Conservation (phyloP, 1,140 invertebrate species). For the Kradibia gibbosae region DNA sequence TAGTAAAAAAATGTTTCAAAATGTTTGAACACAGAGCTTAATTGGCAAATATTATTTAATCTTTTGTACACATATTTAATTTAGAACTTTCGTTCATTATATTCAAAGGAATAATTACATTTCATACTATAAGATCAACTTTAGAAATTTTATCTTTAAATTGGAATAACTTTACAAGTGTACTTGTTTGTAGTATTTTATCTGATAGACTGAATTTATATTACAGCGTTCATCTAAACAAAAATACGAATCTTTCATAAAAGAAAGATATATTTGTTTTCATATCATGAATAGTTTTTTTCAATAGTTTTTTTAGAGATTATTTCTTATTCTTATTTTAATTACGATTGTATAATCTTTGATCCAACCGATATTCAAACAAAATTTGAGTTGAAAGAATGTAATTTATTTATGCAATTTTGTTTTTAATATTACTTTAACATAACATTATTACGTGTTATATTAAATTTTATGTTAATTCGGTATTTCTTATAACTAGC, state of each 20-base stretch:
- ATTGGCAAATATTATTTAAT: neutral
- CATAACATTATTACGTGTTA: too few species aligned
- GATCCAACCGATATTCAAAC: too few species aligned
- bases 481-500: too few species aligned
- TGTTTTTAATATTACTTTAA: too few species aligned
- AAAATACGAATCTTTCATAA: neutral
- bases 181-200: neutral
- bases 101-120: neutral
- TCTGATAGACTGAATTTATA: neutral
- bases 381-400: too few species aligned
- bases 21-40: neutral
- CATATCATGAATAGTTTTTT: neutral
- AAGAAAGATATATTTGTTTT: neutral
- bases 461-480: too few species aligned
- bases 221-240: neutral
- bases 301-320: too few species aligned
- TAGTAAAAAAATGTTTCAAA: too few species aligned
- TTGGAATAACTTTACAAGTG: conserved; percentile 1
- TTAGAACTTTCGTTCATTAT: neutral
- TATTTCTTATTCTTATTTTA: too few species aligned
- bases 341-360: too few species aligned
- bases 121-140: conserved; percentile 9
- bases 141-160: neutral
- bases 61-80: neutral
- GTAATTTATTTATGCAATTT: too few species aligned